phyloP scores from a whole-genome alignment of 2,888 invertebrate genomes.

The Steinernema carpocapsae region DNA sequence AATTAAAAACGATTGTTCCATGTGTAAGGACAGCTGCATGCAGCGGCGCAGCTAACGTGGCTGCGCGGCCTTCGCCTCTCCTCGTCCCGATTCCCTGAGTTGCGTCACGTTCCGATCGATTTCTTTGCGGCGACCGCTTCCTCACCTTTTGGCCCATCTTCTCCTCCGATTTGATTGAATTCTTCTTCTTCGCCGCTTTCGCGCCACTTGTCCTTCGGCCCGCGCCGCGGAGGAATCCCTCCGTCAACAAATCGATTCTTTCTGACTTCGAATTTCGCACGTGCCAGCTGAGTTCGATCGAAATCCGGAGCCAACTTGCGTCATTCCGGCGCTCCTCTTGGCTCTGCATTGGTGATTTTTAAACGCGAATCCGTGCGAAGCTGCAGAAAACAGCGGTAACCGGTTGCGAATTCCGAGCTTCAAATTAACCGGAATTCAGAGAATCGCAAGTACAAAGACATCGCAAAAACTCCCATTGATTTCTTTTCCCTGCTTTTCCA shows the following conservation, averaged over 20 bases:
- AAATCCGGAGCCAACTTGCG: neutral
- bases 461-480: neutral
- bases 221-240: neutral
- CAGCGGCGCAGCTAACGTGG: neutral
- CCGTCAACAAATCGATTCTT: neutral
- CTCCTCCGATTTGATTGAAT: conserved; percentile 17
- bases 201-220: conserved; percentile 13
- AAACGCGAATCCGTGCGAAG: neutral
- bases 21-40: too few species aligned
- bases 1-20: too few species aligned
- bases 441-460: neutral
- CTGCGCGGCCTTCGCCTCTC: conserved; percentile 7
- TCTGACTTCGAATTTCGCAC: conserved; percentile 14
- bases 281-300: conserved; percentile 13
- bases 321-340: conserved; percentile 4
- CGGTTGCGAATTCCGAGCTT: neutral
- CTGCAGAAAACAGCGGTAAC: neutral
- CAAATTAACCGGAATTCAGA: neutral
- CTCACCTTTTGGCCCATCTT: conserved; percentile 6
- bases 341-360: neutral
- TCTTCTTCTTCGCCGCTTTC: neutral
- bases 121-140: neutral
- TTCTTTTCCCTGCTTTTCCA: neutral
- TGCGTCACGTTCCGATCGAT: conserved; percentile 14
- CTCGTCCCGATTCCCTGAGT: neutral